phyloP scores from a whole-genome alignment of 2,113 vertebrate genomes.

The Micronycteris hirsuta region DNA sequence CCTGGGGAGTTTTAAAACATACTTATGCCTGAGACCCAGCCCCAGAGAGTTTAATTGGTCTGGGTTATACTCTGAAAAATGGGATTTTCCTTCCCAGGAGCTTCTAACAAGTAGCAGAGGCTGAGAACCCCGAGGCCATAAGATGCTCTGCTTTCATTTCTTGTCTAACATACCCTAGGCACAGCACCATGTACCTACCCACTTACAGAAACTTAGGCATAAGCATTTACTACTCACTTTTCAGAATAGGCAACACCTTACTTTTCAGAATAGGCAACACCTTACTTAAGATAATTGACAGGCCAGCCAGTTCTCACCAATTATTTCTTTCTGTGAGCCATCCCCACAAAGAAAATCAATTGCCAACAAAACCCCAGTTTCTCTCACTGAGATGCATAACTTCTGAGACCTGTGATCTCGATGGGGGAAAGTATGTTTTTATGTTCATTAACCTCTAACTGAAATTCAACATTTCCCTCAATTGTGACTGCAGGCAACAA shows the following conservation, averaged over 20 bases:
- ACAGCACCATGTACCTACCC: neutral
- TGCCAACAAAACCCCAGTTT: neutral
- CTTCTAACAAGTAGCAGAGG: neutral
- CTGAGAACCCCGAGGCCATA: neutral
- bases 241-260: neutral
- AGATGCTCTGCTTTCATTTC: neutral
- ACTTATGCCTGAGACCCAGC: too few relatives aligned
- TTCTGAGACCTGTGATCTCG: neutral
- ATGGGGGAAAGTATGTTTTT: neutral
- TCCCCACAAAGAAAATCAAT: neutral
- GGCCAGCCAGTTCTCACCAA: neutral
- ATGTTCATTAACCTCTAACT: neutral
- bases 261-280: neutral
- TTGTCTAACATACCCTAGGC: neutral
- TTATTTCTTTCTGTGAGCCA: neutral
- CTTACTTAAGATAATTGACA: neutral
- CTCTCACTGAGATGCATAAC: neutral
- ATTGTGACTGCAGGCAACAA: neutral
- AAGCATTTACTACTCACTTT: neutral
- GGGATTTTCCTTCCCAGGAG: neutral
- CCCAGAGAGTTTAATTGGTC: neutral
- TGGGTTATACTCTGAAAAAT: neutral
- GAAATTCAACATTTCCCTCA: neutral
- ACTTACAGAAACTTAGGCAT: neutral
- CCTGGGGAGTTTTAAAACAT: neutral